Base-by-base conservation (phyloP, 2,797 vertebrate genomes). In the Sitta carolinensis region DNA sequence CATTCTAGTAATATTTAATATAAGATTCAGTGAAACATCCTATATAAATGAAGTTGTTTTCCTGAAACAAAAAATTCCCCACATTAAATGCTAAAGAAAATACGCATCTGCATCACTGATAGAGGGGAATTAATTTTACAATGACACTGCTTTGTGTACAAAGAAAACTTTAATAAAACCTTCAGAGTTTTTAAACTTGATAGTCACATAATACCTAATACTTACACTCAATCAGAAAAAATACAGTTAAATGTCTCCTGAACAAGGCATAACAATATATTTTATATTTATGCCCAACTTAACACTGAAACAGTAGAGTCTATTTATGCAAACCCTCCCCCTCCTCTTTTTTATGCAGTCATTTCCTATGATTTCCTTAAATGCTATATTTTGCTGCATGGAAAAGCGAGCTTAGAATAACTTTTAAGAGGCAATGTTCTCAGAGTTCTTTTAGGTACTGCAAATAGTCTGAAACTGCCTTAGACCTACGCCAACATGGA, bases 1-100 rank as follows among this genome's bases (percentile, higher is more conserved):
- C 92, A 97, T 97, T 98, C 96, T 97, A 96, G 94, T 74, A 97
- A 96, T 95, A 95, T 96, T 93, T 97, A 96, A 96, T 95, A 89
- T 88, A 95, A 94, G 93, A 92, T 95, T 97, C 84, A 95, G 91
- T 96, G 97, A 97, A 97, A 97, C 51, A 82, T n/a, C 63, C 19
- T 89, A 89, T 36, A 55, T 67, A 96, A 97, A 97, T 55, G 63
- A 89, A 95, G 70, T 45, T 81, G 67, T 72, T 97, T 93, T 86
- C 74, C 59, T 72, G 70, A 93, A 95, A 85, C 27, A 80, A 90
- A 82, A 68, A 87, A 68, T 40, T 63, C 16, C 4, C 7, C 57
- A 77, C 17, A 51, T 68, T 36, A 75, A 88, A 82, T 27, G 17
- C 16, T 43, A 45, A 79, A 83, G 50, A 64, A 89, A 84, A 91